Evolutionary conservation across 2,888 invertebrate genomes (phyloP).

Genomic region (Eupelmus urozonus): DNA sequence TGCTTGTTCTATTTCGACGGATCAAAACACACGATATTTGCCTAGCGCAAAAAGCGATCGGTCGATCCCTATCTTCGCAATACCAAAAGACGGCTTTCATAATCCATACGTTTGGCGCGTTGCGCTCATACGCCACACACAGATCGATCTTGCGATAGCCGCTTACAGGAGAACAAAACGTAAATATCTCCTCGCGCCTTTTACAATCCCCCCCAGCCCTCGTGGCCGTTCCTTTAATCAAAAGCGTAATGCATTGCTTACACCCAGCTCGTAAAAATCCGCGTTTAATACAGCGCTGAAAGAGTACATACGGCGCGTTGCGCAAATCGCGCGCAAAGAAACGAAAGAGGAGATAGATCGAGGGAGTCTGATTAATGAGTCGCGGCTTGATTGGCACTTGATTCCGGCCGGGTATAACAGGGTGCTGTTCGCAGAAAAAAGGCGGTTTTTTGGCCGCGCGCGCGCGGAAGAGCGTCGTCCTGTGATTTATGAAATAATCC

Average conservation of each 20-base stretch:
- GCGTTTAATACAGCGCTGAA: neutral
- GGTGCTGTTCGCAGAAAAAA: neutral
- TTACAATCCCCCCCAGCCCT: neutral
- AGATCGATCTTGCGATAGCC: too few relatives aligned
- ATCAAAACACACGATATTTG: too few relatives aligned
- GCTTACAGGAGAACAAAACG: too few relatives aligned
- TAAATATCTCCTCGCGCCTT: too few relatives aligned
- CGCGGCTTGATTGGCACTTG: constrained; percentile 43
- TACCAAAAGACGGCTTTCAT: too few relatives aligned
- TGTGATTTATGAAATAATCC: constrained; percentile 70
- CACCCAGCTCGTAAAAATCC: constrained; percentile 6
- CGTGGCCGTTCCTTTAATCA: constrained; percentile 22
- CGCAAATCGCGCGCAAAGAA: neutral
- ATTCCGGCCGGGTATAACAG: constrained; percentile 29
- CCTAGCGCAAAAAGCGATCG: too few relatives aligned
- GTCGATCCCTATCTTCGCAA: too few relatives aligned
- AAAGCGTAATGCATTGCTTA: constrained; percentile 6
- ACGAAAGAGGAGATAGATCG: constrained; percentile 26
- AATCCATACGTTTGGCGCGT: too few relatives aligned
- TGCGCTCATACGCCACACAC: too few relatives aligned
- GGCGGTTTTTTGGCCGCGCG: constrained; percentile 25
- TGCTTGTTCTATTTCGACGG: too few relatives aligned
- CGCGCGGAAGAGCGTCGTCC: constrained; percentile 36
- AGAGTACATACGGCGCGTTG: too few relatives aligned
- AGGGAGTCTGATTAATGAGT: constrained; percentile 49